A percentile compares a stretch with the other conserved stretches of the same genome.
phyloP scores from a whole-genome alignment of 2,797 vertebrate genomes.

The Pangasius larnaudii region DNA sequence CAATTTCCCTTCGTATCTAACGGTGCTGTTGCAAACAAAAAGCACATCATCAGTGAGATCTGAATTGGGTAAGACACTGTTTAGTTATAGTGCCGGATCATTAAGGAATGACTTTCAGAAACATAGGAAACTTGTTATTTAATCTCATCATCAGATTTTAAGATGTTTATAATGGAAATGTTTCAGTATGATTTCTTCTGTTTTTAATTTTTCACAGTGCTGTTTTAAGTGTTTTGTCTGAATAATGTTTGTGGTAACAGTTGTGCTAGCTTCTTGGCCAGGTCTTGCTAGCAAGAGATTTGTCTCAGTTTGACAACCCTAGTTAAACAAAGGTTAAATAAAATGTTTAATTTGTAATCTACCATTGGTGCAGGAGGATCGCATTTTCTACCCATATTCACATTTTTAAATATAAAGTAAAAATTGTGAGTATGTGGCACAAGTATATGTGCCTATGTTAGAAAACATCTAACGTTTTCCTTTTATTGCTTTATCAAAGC shows the following conservation, averaged over 20 bases:
- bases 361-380: background rate
- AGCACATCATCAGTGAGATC: background rate
- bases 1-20: background rate
- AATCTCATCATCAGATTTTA: background rate
- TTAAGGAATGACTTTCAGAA: background rate
- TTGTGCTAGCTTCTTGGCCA: background rate
- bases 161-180: background rate
- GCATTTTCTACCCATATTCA: background rate
- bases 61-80: background rate
- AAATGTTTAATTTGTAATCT: constrained; percentile 30
- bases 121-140: background rate
- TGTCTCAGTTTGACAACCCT: background rate
- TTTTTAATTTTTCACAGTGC: background rate
- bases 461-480: background rate
- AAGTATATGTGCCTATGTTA: background rate
- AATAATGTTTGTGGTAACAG: background rate
- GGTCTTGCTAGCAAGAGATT: background rate
- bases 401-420: background rate
- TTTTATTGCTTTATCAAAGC: constrained; percentile 39
- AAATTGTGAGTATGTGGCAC: too few species aligned
- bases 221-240: background rate
- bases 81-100: background rate
- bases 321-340: background rate
- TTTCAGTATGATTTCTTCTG: background rate
- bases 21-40: background rate